Conservation (phyloP, 2,888 invertebrate genomes). For the Dynastes hyllus region DNA sequence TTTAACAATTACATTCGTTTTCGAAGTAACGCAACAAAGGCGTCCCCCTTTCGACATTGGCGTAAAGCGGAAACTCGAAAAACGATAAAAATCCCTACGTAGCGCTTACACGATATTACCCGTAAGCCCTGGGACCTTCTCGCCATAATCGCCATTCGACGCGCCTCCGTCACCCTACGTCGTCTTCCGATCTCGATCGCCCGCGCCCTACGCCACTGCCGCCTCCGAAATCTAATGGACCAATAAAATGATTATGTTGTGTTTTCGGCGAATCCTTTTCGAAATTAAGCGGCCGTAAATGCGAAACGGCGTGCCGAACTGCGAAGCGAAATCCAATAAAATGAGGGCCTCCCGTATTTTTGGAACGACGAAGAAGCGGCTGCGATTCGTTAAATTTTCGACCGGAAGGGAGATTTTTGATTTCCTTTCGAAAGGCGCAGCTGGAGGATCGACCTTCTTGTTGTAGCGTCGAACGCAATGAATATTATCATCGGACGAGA, state of each 20-base stretch:
- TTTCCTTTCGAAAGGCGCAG: not conserved
- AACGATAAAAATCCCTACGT: conserved; percentile 14
- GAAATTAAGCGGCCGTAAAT: conserved; percentile 46
- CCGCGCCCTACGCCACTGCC: conserved; percentile 17
- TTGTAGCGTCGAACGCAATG: conserved; percentile 9
- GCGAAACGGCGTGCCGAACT: conserved; percentile 43
- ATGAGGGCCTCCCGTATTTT: conserved; percentile 9
- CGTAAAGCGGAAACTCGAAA: not conserved
- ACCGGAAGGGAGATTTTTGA: conserved; percentile 38
- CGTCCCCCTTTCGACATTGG: not conserved
- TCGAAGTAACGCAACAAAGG: conserved; percentile 16
- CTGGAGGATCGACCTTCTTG: conserved; percentile 9
- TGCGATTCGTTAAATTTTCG: conserved; percentile 31
- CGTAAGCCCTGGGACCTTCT: not conserved
- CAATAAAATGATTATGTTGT: conserved; percentile 47
- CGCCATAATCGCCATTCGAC: conserved; percentile 14
- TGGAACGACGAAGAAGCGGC: not conserved
- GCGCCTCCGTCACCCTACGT: not conserved
- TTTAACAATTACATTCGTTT: conserved; percentile 16
- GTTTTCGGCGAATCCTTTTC: conserved; percentile 45
- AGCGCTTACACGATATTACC: conserved; percentile 12
- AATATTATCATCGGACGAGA: conserved; percentile 2
- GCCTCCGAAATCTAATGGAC: conserved; percentile 44
- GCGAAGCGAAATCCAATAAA: conserved; percentile 44
- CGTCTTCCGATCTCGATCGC: not conserved